phyloP scores from a whole-genome alignment of 2,113 vertebrate species.

The Taxidea taxus region DNA sequence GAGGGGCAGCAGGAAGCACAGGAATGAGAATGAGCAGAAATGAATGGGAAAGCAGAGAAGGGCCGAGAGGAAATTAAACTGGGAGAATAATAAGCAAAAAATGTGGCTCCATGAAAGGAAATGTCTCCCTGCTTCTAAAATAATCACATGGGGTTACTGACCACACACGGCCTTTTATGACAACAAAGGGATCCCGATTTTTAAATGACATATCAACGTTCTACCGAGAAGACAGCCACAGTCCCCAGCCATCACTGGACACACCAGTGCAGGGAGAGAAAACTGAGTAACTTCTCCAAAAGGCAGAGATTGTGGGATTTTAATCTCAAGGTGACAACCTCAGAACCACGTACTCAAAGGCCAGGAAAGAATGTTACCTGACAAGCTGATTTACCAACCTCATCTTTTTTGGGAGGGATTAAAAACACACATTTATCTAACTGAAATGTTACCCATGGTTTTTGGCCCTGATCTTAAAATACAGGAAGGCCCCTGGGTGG shows the following conservation, averaged over 20 bases:
- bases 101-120: neutral
- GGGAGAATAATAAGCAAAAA: neutral
- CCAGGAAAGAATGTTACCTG: neutral
- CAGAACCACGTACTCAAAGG: neutral
- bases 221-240: neutral
- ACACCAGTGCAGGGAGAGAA: neutral
- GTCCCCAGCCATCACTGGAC: neutral
- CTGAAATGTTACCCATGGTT: neutral
- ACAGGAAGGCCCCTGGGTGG: neutral
- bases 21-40: neutral
- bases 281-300: neutral
- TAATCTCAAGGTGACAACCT: neutral
- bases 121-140: neutral
- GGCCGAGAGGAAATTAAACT: neutral
- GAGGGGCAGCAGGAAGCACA: accelerated
- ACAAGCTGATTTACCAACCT: neutral
- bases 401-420: neutral
- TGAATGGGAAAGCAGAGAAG: neutral
- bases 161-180: neutral
- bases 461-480: neutral
- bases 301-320: neutral
- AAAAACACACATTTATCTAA: neutral
- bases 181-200: neutral
- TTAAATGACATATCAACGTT: neutral
- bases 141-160: neutral